phyloP scores from a whole-genome alignment of 2,113 vertebrate species.

The Scopus umbretta region DNA sequence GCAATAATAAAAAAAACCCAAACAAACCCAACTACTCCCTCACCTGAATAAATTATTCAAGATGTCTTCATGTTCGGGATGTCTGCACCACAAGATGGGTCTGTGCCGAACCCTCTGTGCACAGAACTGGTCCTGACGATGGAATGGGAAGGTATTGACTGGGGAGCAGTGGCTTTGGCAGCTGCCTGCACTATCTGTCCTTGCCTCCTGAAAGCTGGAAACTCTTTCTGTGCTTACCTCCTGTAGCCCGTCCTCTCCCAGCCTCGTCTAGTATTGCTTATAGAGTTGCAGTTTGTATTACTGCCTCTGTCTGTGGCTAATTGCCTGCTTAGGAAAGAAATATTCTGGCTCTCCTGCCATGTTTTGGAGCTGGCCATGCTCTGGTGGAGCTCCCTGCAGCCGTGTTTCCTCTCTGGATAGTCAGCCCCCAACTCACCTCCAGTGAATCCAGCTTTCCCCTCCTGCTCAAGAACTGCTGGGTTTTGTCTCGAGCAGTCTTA shows the following conservation, averaged over 20 bases:
- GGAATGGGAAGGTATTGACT: background rate
- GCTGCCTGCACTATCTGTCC: background rate
- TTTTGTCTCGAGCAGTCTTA: background rate
- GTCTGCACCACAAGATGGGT: background rate
- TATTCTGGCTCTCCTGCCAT: background rate
- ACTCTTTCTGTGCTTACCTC: background rate
- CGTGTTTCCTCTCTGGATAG: background rate
- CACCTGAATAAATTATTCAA: background rate
- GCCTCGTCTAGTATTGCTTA: background rate
- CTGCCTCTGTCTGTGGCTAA: background rate
- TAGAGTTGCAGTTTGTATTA: background rate
- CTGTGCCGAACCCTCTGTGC: background rate
- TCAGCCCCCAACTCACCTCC: background rate
- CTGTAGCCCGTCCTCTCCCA: background rate
- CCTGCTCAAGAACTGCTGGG: background rate
- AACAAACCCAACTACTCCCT: background rate
- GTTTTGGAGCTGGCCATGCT: background rate
- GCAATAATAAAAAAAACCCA: too few species aligned
- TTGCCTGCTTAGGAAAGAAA: background rate
- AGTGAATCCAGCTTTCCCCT: background rate
- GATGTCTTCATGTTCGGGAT: background rate
- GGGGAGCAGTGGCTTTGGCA: background rate
- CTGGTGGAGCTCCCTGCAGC: background rate
- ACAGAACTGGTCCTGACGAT: fast-evolving
- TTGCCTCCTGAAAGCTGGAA: background rate